Conservation (phyloP, 2,888 invertebrate species). For the Flexamia atlantica region DNA sequence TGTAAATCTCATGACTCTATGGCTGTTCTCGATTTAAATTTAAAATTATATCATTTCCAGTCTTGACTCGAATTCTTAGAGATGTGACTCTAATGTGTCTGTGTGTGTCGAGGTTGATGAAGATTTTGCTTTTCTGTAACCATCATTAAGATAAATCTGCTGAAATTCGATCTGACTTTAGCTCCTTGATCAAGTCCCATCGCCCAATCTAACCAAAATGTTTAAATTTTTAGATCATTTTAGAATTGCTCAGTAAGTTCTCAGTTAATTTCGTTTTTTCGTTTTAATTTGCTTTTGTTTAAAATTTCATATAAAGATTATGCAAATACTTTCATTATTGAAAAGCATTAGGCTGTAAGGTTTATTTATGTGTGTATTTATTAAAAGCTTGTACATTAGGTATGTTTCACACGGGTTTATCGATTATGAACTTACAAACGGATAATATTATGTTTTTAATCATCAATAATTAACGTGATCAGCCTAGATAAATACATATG, state of each 20-base stretch:
- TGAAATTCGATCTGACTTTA: too few species aligned
- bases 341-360: constrained; percentile 30
- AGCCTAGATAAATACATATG: constrained; percentile 43
- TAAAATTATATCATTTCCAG: too few species aligned
- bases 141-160: too few species aligned
- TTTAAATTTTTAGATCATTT: too few species aligned
- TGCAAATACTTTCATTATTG: neutral
- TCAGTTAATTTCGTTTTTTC: neutral
- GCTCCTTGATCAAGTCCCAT: too few species aligned
- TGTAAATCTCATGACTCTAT: too few species aligned
- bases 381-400: constrained; percentile 43
- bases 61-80: too few species aligned
- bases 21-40: too few species aligned
- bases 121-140: too few species aligned
- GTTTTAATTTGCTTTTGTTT: constrained; percentile 6
- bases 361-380: constrained; percentile 53
- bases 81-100: too few species aligned
- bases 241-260: neutral
- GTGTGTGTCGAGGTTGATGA: too few species aligned
- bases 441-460: constrained; percentile 3
- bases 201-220: too few species aligned
- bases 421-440: constrained; percentile 8
- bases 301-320: constrained; percentile 2
- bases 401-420: constrained; percentile 38
- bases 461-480: constrained; percentile 29